Percentiles rank a stretch among this genome's conserved stretches.
Conservation (phyloP, 2,797 vertebrate genomes). For the Molossus molossus region DNA sequence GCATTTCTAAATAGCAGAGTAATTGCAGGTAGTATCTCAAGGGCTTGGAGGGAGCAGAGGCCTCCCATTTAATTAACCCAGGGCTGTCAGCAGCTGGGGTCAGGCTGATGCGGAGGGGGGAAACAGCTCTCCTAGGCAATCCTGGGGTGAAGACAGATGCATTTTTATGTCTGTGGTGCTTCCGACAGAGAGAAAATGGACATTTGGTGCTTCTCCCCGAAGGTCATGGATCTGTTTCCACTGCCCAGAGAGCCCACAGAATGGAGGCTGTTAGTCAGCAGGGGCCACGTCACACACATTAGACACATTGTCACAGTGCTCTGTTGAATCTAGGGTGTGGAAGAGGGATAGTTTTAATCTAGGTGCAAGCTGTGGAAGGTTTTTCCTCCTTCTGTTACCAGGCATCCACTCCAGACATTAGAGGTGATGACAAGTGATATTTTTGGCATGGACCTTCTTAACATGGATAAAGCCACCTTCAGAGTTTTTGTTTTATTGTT, state of each 20-base stretch:
- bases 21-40: slow-evolving; percentile 52
- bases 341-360: background rate
- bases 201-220: background rate
- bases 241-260: background rate
- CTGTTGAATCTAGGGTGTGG: background rate
- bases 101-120: background rate
- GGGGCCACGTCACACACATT: background rate
- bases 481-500: too few species aligned
- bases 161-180: background rate
- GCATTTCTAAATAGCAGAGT: slow-evolving; percentile 53
- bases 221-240: background rate
- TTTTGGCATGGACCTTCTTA: background rate
- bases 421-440: background rate
- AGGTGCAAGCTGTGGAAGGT: background rate
- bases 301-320: background rate
- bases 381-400: background rate
- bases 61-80: slow-evolving; percentile 49
- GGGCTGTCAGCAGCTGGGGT: background rate
- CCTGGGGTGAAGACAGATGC: background rate
- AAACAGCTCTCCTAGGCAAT: background rate
- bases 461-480: background rate
- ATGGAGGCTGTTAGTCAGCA: background rate
- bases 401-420: background rate
- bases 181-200: background rate
- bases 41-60: background rate